These are phyloP conservation scores for Chionoecetes opilio DNA, from an alignment of 1,140 invertebrate species.

Conservation along the genomic window DNA sequence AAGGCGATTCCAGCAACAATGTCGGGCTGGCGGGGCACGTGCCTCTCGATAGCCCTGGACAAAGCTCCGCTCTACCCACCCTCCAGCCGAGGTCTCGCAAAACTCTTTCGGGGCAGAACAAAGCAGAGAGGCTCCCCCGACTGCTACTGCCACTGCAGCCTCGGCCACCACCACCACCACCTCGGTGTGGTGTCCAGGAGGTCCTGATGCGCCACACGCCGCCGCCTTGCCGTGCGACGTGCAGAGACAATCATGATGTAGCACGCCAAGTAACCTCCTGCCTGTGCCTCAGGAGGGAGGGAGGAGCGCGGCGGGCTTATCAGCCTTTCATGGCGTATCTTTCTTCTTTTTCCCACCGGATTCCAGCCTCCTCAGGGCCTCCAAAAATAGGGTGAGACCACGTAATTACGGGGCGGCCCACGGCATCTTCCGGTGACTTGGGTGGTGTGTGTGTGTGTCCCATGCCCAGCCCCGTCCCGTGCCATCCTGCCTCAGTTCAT, in stretches of 20 bases:
- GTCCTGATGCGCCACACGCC: neutral
- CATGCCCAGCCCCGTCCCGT: neutral
- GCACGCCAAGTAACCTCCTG: no score
- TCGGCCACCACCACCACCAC: neutral
- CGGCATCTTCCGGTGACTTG: slow-evolving; percentile 2
- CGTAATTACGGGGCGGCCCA: neutral
- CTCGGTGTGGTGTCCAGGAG: neutral
- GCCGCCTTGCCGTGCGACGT: neutral
- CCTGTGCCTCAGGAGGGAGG: neutral
- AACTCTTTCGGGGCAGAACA: neutral
- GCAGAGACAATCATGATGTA: neutral
- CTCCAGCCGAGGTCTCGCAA: neutral
- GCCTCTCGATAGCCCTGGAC: slow-evolving; percentile 20
- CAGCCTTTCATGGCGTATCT: neutral
- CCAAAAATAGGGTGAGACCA: neutral
- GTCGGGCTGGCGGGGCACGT: slow-evolving; percentile 64
- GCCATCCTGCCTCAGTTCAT: neutral
- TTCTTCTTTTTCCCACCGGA: neutral
- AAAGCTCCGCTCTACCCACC: neutral
- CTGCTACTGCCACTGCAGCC: neutral
- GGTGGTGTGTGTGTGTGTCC: neutral
- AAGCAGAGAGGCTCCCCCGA: neutral
- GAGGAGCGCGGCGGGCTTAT: neutral
- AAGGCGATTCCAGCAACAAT: slow-evolving; percentile 63
- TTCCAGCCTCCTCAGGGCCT: neutral